Conservation (phyloP, 2,888 invertebrate genomes). For the Merodon equestris region DNA sequence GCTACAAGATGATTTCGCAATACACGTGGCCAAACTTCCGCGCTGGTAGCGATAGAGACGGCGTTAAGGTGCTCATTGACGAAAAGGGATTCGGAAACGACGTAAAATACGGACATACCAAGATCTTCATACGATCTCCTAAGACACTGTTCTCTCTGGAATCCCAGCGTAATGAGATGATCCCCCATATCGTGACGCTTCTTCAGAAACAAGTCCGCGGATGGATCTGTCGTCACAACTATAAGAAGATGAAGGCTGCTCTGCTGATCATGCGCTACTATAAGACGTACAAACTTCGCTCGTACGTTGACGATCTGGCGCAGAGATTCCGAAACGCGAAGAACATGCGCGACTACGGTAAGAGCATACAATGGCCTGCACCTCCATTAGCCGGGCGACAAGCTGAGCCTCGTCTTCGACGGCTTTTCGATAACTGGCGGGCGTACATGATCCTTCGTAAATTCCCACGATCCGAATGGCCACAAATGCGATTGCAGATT, state of each 20-base stretch:
- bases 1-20: slow-evolving; percentile 97
- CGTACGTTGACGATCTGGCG: slow-evolving; percentile 84
- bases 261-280: slow-evolving; percentile 89
- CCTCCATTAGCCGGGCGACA: slow-evolving; percentile 85
- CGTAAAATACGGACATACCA: slow-evolving; percentile 96
- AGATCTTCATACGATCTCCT: slow-evolving; percentile 96
- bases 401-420: slow-evolving; percentile 82
- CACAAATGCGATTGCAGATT: slow-evolving; percentile 90
- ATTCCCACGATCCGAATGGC: slow-evolving; percentile 91
- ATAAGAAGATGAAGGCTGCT: slow-evolving; percentile 92
- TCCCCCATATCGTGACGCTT: slow-evolving; percentile 94
- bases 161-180: slow-evolving; percentile 89
- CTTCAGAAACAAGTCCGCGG: slow-evolving; percentile 98
- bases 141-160: slow-evolving; percentile 94
- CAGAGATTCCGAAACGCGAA: slow-evolving; percentile 84
- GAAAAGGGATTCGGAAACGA: slow-evolving; percentile 89
- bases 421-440: slow-evolving; percentile 89
- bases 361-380: slow-evolving; percentile 89
- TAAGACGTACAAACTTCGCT: slow-evolving; percentile 85
- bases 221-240: slow-evolving; percentile 86
- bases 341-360: slow-evolving; percentile 86
- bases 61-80: slow-evolving; percentile 90
- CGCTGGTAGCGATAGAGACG: slow-evolving; percentile 87
- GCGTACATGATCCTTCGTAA: slow-evolving; percentile 91
- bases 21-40: slow-evolving; percentile 98